Conservation (phyloP, 2,113 vertebrate genomes). For the Cranoglanis bouderius region DNA sequence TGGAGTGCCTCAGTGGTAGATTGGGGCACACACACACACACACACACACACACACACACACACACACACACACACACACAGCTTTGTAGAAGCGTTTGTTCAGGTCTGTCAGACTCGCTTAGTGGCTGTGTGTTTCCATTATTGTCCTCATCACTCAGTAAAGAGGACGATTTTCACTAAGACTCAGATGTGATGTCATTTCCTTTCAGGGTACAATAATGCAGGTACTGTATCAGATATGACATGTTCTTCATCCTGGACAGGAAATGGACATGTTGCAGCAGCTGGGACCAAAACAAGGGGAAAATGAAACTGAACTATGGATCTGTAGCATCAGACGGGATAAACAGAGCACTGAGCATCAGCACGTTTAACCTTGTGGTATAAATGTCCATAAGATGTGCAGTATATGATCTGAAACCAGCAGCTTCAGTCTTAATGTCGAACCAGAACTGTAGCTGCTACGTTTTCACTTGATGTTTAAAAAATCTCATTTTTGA, state of each 20-base stretch:
- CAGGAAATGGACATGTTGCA: neutral
- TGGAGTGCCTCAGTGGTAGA: constrained; percentile 17
- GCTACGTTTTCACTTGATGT: too few species aligned
- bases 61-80: constrained; percentile 5
- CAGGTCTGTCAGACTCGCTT: neutral
- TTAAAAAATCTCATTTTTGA: neutral
- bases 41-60: constrained; percentile 1
- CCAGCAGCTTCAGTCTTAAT: neutral
- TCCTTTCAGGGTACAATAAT: neutral
- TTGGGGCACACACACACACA: neutral
- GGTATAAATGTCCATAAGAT: neutral
- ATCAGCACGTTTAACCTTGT: neutral
- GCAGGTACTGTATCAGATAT: neutral
- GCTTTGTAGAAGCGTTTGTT: neutral
- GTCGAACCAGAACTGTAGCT: neutral
- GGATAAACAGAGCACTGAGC: neutral
- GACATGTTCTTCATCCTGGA: neutral
- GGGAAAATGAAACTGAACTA: too few species aligned
- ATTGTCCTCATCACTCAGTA: neutral
- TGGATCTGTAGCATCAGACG: neutral
- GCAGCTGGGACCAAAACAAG: neutral
- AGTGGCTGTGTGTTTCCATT: neutral
- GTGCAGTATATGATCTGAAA: neutral
- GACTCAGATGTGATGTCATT: constrained; percentile 1
- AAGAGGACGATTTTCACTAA: neutral